Evolutionary conservation across 1,140 invertebrate species (phyloP).

Genomic region (Dreissena polymorpha): DNA sequence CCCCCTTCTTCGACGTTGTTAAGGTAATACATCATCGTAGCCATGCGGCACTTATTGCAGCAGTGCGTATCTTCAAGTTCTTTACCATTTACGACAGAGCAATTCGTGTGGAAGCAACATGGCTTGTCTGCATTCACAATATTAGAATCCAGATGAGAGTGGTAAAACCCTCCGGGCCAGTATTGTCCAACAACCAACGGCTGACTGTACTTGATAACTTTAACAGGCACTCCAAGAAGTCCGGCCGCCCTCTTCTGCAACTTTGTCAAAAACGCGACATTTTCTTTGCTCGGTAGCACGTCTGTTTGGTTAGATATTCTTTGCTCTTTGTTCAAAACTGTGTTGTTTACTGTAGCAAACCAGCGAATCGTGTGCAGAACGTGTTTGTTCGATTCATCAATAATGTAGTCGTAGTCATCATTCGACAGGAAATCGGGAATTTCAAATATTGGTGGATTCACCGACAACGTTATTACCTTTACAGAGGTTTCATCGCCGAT

Average conservation of each 20-base stretch:
- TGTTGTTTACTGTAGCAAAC: neutral
- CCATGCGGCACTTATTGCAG: slow-evolving; percentile 35
- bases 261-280: no score
- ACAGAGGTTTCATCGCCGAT: no score
- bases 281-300: neutral
- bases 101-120: slow-evolving; percentile 43
- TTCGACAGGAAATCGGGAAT: slow-evolving; percentile 29
- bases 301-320: slow-evolving; percentile 5
- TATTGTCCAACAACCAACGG: slow-evolving; percentile 36
- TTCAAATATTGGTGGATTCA: no score
- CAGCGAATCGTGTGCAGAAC: slow-evolving; percentile 7
- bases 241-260: neutral
- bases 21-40: slow-evolving; percentile 48
- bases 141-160: slow-evolving; percentile 48
- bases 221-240: slow-evolving; percentile 18
- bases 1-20: slow-evolving; percentile 49
- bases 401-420: slow-evolving; percentile 39
- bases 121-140: slow-evolving; percentile 2
- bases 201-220: slow-evolving; percentile 32
- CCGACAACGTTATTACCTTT: no score
- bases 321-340: neutral
- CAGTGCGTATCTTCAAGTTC: slow-evolving; percentile 12
- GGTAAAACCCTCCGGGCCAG: slow-evolving; percentile 33
- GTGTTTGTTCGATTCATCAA: slow-evolving; percentile 22
- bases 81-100: neutral